Percentiles rank a stretch among this genome's conserved stretches.
These are phyloP conservation scores for Xiphias gladius DNA, from an alignment of 2,113 vertebrate genomes.

Conservation along the genomic window DNA sequence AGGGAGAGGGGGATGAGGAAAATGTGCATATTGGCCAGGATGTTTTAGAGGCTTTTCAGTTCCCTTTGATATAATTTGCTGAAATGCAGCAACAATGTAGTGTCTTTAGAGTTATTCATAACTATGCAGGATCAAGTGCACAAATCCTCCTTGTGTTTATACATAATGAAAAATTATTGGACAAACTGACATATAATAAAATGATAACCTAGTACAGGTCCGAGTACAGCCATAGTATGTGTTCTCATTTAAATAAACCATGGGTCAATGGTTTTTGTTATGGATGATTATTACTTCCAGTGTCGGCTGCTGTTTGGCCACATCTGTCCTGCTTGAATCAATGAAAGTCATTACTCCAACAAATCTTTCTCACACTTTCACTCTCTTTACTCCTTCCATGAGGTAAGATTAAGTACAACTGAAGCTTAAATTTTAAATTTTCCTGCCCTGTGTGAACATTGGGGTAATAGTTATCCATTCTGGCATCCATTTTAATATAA, in stretches of 20 bases:
- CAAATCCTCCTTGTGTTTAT: slow-evolving; percentile 23
- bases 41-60: slow-evolving; percentile 69
- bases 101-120: slow-evolving; percentile 37
- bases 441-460: background rate
- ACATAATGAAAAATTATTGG: slow-evolving; percentile 37
- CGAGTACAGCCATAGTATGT: background rate
- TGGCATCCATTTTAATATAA: background rate
- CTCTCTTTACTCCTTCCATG: background rate
- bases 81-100: slow-evolving; percentile 43
- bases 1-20: slow-evolving; percentile 31
- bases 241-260: background rate
- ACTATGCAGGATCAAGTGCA: slow-evolving; percentile 39
- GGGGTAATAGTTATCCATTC: background rate
- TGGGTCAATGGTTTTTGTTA: slow-evolving; percentile 19
- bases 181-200: background rate
- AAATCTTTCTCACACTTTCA: background rate
- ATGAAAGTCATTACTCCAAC: slow-evolving; percentile 23
- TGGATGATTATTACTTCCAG: slow-evolving; percentile 31
- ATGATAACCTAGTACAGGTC: background rate
- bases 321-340: slow-evolving; percentile 18
- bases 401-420: background rate
- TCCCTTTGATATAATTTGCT: slow-evolving; percentile 58
- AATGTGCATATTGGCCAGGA: slow-evolving; percentile 31
- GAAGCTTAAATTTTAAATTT: slow-evolving; percentile 13
- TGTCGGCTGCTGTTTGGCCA: slow-evolving; percentile 16